phyloP scores from a whole-genome alignment of 1,140 invertebrate genomes.

The Monochamus saltuarius region DNA sequence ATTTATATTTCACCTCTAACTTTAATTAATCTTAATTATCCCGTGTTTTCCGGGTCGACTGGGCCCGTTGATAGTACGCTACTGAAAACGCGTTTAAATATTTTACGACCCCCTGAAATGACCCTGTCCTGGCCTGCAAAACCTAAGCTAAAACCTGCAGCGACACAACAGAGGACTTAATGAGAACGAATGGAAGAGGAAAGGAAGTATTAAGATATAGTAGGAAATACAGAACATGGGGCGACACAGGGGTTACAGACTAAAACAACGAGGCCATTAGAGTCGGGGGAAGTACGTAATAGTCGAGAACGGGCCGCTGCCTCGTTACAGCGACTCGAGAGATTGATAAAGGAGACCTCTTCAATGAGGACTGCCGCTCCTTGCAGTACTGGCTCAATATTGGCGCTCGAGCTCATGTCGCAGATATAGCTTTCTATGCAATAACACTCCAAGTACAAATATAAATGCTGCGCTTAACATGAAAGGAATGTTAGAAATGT shows the following conservation, averaged over 20 bases:
- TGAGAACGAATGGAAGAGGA: conserved; percentile 36
- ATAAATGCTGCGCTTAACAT: too few species aligned
- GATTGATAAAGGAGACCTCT: conserved; percentile 25
- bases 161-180: conserved; percentile 30
- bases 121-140: conserved; percentile 2
- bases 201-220: conserved; percentile 39
- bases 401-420: too few species aligned
- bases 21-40: too few species aligned
- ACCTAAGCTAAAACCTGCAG: conserved; percentile 1
- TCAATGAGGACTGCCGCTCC: background rate
- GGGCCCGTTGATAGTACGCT: too few species aligned
- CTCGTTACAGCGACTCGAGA: conserved; percentile 22
- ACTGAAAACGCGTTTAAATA: conserved; percentile 6
- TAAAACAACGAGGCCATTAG: conserved; percentile 37
- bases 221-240: conserved; percentile 35
- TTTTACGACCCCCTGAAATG: conserved; percentile 4
- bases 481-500: too few species aligned
- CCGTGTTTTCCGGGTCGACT: too few species aligned
- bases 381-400: too few species aligned
- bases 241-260: conserved; percentile 32
- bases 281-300: conserved; percentile 17
- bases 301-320: conserved; percentile 21
- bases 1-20: too few species aligned
- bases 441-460: too few species aligned
- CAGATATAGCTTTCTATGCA: too few species aligned